phyloP scores from a whole-genome alignment of 2,797 vertebrate species.

The Enteromius thamalakanensis region DNA sequence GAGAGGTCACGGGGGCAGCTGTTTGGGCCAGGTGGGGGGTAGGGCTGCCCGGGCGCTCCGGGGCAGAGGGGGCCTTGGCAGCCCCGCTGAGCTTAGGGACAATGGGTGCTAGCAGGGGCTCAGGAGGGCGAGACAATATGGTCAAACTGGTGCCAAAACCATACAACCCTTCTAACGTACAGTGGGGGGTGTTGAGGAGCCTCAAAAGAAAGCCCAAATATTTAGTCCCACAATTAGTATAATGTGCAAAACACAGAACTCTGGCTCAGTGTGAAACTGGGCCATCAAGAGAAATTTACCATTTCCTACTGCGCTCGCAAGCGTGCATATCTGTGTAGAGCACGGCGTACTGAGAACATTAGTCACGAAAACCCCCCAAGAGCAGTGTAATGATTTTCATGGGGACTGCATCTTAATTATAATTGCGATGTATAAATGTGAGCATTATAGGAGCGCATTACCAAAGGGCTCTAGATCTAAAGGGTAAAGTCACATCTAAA shows the following conservation, averaged over 20 bases:
- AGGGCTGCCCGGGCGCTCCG: slow-evolving; percentile 35
- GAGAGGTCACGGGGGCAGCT: slow-evolving; percentile 77
- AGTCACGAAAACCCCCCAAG: slow-evolving; percentile 22
- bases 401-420: slow-evolving; percentile 55
- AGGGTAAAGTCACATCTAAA: slow-evolving; percentile 36
- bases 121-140: slow-evolving; percentile 73
- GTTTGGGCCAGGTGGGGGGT: slow-evolving; percentile 61
- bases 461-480: slow-evolving; percentile 30
- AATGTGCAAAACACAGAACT: slow-evolving; percentile 49
- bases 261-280: slow-evolving; percentile 45
- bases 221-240: slow-evolving; percentile 49
- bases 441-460: slow-evolving; percentile 31
- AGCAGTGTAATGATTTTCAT: slow-evolving; percentile 53
- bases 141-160: slow-evolving; percentile 64
- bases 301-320: slow-evolving; percentile 45
- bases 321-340: slow-evolving; percentile 40
- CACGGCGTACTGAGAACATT: slow-evolving; percentile 30
- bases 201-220: slow-evolving; percentile 78
- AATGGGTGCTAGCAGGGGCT: slow-evolving; percentile 75
- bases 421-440: slow-evolving; percentile 47
- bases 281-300: slow-evolving; percentile 40
- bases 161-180: slow-evolving; percentile 74
- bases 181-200: slow-evolving; percentile 67
- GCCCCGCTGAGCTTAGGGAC: slow-evolving; percentile 74
- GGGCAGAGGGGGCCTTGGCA: slow-evolving; percentile 71